Evolutionary conservation across 2,888 invertebrate species (phyloP), one percentile per base, ranked within the genome.

Genomic region (Tinea pellionella): DNA sequence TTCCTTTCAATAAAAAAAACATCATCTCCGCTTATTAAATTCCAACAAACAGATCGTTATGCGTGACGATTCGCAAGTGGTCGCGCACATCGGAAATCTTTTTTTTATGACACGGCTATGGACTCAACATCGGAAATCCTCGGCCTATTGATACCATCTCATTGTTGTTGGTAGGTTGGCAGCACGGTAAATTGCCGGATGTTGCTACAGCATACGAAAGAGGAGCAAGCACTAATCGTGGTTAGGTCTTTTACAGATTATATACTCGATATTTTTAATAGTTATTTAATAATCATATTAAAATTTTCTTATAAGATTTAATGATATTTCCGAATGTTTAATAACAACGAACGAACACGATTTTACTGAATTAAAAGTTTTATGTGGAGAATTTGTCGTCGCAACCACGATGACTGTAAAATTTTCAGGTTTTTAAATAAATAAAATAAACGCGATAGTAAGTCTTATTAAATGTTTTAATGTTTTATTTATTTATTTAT

Each of bases 141-240:
- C 77, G 75, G 75, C 82, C 73, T 59, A 86, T 87, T 87, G 86
- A 86, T 87, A 85, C 72, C 78, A 87, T 87, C 86, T 83, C 86
- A 85, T 86, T 87, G 86, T 59, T 86, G 76, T 64, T 64, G 63
- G 69, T 53, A 53, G 47, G 47, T 47, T 37, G 47, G 15, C 19
- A n/a, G 41, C 18, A 41, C 59, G 30, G 69, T 75, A 77, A 81
- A 79, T 80, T 78, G 76, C 79, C 85, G 86, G 84, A 85, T 82
- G 86, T 80, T 77, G 74, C 70, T 68, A 74, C 78, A 79, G 79
- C 80, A 37, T 29, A 59, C 59, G 59, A 59, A 59, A 59, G 59
- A 59, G 59, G 51, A 43, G 59, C 57, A 16, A 32, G 32, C 32
- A 32, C 19, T 57, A 57, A 57, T 57, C 57, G 53, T 24, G 24